These are phyloP conservation scores for Drosophila subobscura DNA, from an alignment of 1,140 invertebrate genomes.

Conservation along the genomic window DNA sequence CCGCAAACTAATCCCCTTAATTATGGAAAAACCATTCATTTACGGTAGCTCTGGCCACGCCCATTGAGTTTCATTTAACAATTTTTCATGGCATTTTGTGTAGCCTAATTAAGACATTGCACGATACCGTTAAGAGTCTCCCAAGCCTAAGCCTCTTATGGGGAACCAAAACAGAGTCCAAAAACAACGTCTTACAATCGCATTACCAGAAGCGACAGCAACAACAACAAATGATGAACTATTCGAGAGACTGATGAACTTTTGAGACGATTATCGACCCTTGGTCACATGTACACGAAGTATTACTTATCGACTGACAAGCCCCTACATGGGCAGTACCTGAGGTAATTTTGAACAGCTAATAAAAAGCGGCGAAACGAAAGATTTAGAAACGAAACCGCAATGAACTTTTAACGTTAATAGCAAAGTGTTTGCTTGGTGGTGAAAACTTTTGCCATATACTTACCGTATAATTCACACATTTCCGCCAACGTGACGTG, in stretches of 20 bases:
- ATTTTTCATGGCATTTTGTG: conserved; percentile 48
- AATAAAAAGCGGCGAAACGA: conserved; percentile 54
- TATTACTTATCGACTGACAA: conserved; percentile 1
- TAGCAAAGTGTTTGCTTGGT: conserved; percentile 13
- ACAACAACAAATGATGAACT: conserved; percentile 39
- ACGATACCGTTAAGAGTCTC: conserved; percentile 48
- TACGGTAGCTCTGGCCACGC: conserved; percentile 19
- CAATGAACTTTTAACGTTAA: conserved; percentile 47
- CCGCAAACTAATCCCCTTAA: conserved; percentile 5
- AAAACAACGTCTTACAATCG: conserved; percentile 42
- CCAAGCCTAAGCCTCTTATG: conserved; percentile 28
- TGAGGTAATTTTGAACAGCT: background rate
- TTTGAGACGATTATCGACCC: conserved; percentile 57
- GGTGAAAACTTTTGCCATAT: conserved; percentile 59
- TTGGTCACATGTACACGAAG: conserved; percentile 6
- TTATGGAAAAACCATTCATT: conserved; percentile 6
- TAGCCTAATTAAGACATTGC: conserved; percentile 55
- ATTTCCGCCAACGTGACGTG: conserved; percentile 70
- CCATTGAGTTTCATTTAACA: conserved; percentile 39
- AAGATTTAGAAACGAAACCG: conserved; percentile 29
- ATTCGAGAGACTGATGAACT: conserved; percentile 49
- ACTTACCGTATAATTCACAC: conserved; percentile 60
- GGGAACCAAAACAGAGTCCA: conserved; percentile 5
- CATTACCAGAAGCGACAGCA: conserved; percentile 26
- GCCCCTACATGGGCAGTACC: too few species aligned